Evolutionary conservation across 2,113 vertebrate genomes (phyloP).

Genomic region (Varanus salvator): DNA sequence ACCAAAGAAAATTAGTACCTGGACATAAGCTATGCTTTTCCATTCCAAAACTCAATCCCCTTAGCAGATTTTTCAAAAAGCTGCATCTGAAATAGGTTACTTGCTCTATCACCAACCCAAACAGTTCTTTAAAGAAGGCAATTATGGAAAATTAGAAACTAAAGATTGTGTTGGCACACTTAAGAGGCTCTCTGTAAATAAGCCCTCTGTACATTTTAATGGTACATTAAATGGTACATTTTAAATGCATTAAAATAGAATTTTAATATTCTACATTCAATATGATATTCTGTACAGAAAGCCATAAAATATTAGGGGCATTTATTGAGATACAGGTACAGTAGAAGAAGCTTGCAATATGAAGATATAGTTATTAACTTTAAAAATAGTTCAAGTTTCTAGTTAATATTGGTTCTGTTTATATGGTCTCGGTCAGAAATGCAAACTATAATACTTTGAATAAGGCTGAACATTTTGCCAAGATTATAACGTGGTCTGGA

Average conservation of each 20-base stretch:
- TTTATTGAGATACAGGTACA: background rate
- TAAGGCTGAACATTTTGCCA: background rate
- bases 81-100: constrained; percentile 40
- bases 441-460: background rate
- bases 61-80: background rate
- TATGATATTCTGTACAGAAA: background rate
- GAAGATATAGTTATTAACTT: background rate
- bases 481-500: background rate
- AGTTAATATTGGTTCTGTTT: background rate
- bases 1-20: constrained; percentile 35
- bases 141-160: constrained; percentile 27
- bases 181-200: background rate
- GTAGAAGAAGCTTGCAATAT: background rate
- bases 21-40: constrained; percentile 49
- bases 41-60: background rate
- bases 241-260: background rate
- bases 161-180: background rate
- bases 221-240: background rate
- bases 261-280: no score
- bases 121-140: constrained; percentile 37
- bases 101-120: constrained; percentile 56
- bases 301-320: background rate
- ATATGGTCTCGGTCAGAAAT: background rate
- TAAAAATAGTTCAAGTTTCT: constrained; percentile 8
- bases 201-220: background rate